Conservation (phyloP, 2,797 vertebrate genomes). For the Lepus oiostolus region DNA sequence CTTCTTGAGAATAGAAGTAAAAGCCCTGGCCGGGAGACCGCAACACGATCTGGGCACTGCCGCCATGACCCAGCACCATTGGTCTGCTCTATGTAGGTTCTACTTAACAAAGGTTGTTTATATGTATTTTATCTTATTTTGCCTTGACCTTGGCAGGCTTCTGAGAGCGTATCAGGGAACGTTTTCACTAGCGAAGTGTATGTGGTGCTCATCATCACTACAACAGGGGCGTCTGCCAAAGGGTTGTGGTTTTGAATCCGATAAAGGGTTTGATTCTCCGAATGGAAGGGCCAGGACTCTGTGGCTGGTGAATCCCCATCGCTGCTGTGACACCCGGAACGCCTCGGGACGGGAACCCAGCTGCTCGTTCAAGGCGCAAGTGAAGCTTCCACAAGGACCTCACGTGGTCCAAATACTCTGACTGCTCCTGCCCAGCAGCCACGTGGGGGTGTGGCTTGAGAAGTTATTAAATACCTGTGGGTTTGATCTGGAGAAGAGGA, state of each 20-base stretch:
- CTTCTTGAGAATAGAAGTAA: neutral
- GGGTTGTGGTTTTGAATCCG: neutral
- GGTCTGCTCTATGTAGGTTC: neutral
- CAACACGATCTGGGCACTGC: fast-evolving
- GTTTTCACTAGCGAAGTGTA: neutral
- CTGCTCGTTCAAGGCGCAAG: neutral
- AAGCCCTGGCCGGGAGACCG: neutral
- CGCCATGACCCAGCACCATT: neutral
- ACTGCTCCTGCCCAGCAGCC: neutral
- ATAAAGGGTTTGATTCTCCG: neutral
- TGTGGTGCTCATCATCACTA: neutral
- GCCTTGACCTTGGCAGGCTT: neutral
- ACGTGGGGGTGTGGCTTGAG: neutral
- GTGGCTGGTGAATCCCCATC: neutral
- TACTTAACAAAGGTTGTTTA: neutral
- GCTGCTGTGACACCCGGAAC: neutral
- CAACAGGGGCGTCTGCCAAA: neutral
- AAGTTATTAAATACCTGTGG: conserved; percentile 55
- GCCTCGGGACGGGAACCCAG: neutral
- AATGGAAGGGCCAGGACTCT: neutral
- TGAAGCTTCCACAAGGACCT: neutral
- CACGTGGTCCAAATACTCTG: neutral
- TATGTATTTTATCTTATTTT: neutral
- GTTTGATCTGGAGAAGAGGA: conserved; percentile 60
- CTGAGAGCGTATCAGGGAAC: neutral